Percentiles rank a stretch among this genome's conserved stretches.
Evolutionary conservation across 35 echinoderm and acorn worm genomes (phyloP).

Genomic region (Lytechinus variegatus): DNA sequence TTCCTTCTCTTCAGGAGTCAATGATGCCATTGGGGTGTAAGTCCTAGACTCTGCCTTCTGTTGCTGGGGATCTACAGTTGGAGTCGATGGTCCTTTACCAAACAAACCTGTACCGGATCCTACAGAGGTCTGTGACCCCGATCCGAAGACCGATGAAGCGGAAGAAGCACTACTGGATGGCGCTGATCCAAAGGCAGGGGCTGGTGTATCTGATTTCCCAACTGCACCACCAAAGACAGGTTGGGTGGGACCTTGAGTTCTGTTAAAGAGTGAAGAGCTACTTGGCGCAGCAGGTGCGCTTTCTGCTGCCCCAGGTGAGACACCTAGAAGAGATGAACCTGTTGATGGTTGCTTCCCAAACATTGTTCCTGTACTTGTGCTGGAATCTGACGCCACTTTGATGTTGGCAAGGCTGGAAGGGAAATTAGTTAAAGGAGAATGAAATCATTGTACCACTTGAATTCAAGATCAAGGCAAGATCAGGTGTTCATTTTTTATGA

Average conservation of each 20-base stretch:
- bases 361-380: not conserved
- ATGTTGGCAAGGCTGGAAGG: slow-evolving; percentile 23
- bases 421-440: not conserved
- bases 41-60: not conserved
- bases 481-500: too few relatives aligned
- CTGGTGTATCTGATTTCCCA: not conserved
- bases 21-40: slow-evolving; percentile 59
- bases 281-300: not conserved
- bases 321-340: not conserved
- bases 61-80: not conserved
- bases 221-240: not conserved
- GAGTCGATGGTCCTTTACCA: not conserved
- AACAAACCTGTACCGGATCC: slow-evolving; percentile 5
- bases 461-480: too few relatives aligned
- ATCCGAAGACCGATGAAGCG: not conserved
- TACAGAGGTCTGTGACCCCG: not conserved
- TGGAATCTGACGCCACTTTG: not conserved
- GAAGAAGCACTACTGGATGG: not conserved
- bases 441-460: not conserved
- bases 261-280: not conserved
- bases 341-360: not conserved
- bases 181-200: not conserved
- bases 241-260: not conserved
- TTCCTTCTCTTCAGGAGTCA: slow-evolving; percentile 85
- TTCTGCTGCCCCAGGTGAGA: not conserved